phyloP scores from a whole-genome alignment of 2,797 vertebrate species.

The Syngnathus rostellatus region DNA sequence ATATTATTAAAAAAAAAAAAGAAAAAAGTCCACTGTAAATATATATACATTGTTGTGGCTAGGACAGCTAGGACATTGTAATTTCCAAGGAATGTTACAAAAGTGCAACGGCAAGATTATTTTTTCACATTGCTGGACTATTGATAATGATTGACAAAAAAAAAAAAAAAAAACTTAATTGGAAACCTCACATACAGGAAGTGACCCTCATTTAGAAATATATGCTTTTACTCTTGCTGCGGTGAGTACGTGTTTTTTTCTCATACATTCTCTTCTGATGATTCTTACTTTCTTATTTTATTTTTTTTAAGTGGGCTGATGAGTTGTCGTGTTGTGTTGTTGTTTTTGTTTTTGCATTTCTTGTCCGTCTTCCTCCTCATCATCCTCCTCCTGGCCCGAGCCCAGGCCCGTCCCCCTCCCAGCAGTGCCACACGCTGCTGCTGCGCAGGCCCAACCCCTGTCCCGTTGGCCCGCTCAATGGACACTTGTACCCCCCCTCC shows the following conservation, averaged over 20 bases:
- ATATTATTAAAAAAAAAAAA: too few species aligned
- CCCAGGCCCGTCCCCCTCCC: slow-evolving; percentile 79
- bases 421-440: slow-evolving; percentile 82
- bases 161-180: background rate
- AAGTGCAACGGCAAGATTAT: too few species aligned
- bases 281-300: slow-evolving; percentile 55
- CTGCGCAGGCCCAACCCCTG: slow-evolving; percentile 76
- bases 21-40: too few species aligned
- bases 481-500: slow-evolving; percentile 75
- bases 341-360: slow-evolving; percentile 73
- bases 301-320: slow-evolving; percentile 68
- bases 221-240: slow-evolving; percentile 21
- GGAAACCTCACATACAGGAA: background rate
- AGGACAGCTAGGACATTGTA: too few species aligned
- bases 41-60: too few species aligned
- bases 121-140: too few species aligned
- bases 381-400: slow-evolving; percentile 51
- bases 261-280: slow-evolving; percentile 50
- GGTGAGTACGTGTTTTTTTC: slow-evolving; percentile 48
- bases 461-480: slow-evolving; percentile 75
- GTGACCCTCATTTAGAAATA: background rate
- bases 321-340: slow-evolving; percentile 69
- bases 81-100: background rate
- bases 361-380: slow-evolving; percentile 14
- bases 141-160: too few species aligned